These are phyloP conservation scores for Geodia barretti DNA, from an alignment of 37 sponge, comb jelly and placozoan species.

Conservation along the genomic window DNA sequence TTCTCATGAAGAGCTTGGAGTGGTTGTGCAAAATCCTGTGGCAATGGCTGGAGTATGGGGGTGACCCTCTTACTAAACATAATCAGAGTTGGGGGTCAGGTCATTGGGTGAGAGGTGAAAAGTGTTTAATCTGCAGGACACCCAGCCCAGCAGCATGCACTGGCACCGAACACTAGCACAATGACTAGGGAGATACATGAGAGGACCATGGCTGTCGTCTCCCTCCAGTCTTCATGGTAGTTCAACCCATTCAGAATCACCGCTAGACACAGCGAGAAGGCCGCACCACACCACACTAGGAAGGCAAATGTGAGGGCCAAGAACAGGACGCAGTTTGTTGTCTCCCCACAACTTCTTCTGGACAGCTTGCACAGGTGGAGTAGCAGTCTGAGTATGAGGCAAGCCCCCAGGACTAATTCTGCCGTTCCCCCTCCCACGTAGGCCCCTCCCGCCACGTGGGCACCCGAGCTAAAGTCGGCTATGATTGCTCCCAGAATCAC, in stretches of 20 bases:
- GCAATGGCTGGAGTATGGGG: too few relatives aligned
- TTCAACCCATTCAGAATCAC: background rate
- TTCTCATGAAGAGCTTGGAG: too few relatives aligned
- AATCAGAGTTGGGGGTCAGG: too few relatives aligned
- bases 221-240: background rate
- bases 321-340: background rate
- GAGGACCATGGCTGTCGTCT: background rate
- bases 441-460: background rate
- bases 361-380: too few relatives aligned
- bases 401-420: background rate
- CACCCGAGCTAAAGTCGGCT: too few relatives aligned
- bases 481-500: background rate
- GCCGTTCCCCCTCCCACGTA: background rate
- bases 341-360: background rate
- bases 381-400: background rate
- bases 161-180: background rate
- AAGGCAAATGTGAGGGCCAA: background rate
- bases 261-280: background rate
- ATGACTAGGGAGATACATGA: background rate
- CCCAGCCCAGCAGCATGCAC: background rate
- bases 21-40: too few relatives aligned
- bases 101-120: too few relatives aligned
- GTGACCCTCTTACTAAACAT: too few relatives aligned
- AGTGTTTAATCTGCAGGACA: background rate
- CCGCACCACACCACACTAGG: background rate